These are phyloP conservation scores for Cataglyphis livida DNA, from an alignment of 2,888 invertebrate species.

Conservation along the genomic window DNA sequence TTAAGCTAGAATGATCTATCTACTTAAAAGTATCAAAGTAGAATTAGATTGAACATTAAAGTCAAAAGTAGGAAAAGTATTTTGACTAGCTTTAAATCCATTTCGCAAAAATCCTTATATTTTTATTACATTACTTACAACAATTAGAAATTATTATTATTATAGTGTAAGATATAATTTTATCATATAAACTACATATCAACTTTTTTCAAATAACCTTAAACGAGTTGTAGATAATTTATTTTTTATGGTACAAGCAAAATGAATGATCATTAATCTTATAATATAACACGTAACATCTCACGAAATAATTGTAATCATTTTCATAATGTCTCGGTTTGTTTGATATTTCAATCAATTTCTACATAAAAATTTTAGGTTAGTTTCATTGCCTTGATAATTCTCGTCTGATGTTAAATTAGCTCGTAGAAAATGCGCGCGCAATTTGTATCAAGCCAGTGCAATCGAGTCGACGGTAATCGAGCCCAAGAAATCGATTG, in stretches of 20 bases:
- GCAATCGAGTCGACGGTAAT: constrained; percentile 52
- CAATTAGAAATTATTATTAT: not conserved
- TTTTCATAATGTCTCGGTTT: not conserved
- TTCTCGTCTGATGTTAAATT: constrained; percentile 40
- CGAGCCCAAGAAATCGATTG: constrained; percentile 60
- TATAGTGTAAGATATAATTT: not conserved
- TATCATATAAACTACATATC: not conserved
- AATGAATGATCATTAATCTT: constrained; percentile 2
- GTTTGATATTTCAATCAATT: constrained; percentile 35
- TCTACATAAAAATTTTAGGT: constrained; percentile 19
- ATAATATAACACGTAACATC: not conserved
- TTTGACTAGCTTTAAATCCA: not conserved
- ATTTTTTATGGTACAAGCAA: not conserved
- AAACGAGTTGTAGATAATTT: not conserved
- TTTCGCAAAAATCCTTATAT: not conserved
- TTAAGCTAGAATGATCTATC: too few relatives aligned
- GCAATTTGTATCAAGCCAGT: constrained; percentile 47
- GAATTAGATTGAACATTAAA: too few relatives aligned
- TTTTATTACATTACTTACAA: constrained; percentile 1
- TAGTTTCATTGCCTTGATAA: constrained; percentile 19
- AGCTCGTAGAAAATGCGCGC: constrained; percentile 45
- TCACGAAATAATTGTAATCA: constrained; percentile 14
- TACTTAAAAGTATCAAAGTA: too few relatives aligned
- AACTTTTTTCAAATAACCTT: not conserved
- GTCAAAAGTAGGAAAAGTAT: not conserved